phyloP scores from a whole-genome alignment of 1,140 invertebrate genomes.

The Trigoniulus corallinus region DNA sequence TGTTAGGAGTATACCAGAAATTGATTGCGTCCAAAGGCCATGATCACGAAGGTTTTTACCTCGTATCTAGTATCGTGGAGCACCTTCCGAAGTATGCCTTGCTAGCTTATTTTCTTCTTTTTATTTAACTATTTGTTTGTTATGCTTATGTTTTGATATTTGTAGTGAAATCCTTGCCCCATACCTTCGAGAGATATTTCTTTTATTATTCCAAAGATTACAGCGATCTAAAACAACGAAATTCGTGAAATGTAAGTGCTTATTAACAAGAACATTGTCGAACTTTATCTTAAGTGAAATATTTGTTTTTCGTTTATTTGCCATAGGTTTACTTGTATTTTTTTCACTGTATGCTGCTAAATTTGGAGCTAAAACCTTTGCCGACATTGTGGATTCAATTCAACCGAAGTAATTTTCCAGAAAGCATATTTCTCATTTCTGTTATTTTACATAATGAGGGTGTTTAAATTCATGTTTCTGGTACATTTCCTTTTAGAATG shows the following conservation, averaged over 20 bases:
- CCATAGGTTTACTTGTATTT: constrained; percentile 57
- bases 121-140: constrained; percentile 5
- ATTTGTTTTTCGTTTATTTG: neutral
- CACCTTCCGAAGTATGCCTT: constrained; percentile 49
- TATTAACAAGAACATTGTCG: neutral
- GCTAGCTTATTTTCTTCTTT: constrained; percentile 8
- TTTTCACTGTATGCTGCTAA: constrained; percentile 68
- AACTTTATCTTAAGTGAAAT: neutral
- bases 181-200: constrained; percentile 75
- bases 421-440: neutral
- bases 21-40: constrained; percentile 86
- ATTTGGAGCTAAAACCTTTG: constrained; percentile 49
- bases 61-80: constrained; percentile 68
- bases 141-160: constrained; percentile 1
- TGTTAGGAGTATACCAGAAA: constrained; percentile 92
- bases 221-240: constrained; percentile 87
- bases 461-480: constrained; percentile 6
- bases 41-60: constrained; percentile 88
- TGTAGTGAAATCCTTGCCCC: constrained; percentile 39
- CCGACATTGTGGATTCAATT: constrained; percentile 65
- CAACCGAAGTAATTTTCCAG: constrained; percentile 66
- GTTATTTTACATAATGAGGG: neutral
- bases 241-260: constrained; percentile 51
- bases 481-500: constrained; percentile 64
- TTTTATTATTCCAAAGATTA: constrained; percentile 76